Conservation (phyloP, 2,888 invertebrate species). For the Melinaea marsaeus region DNA sequence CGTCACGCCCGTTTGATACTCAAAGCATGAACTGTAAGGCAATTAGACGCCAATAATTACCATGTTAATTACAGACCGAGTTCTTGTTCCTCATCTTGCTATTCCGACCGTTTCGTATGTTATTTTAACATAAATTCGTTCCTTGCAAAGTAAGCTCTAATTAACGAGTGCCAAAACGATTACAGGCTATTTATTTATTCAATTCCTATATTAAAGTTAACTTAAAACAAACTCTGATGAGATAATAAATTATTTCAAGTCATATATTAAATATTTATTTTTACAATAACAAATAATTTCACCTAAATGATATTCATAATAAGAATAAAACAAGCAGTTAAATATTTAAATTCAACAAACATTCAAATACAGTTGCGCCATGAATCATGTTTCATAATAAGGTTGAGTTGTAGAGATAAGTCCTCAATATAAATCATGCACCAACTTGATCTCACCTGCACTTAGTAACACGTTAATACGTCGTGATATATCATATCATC, state of each 20-base stretch:
- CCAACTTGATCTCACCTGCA: too few relatives aligned
- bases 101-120: conserved; percentile 61
- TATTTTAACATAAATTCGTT: conserved; percentile 67
- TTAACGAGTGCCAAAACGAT: conserved; percentile 57
- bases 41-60: conserved; percentile 75
- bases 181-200: conserved; percentile 47
- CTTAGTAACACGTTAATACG: conserved; percentile 47
- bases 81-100: conserved; percentile 67
- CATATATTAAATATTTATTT: background rate
- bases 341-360: conserved; percentile 14
- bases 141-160: conserved; percentile 55
- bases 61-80: conserved; percentile 72
- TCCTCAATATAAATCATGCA: too few relatives aligned
- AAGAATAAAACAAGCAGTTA: background rate
- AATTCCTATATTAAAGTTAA: conserved; percentile 27
- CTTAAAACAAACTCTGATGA: background rate
- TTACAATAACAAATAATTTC: background rate
- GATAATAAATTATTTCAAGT: background rate
- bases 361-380: too few relatives aligned
- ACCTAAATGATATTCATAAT: background rate
- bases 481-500: conserved; percentile 63
- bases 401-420: too few relatives aligned
- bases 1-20: conserved; percentile 68
- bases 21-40: conserved; percentile 69
- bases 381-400: too few relatives aligned